Percentiles rank a stretch among this genome's conserved stretches.
Conservation (phyloP, 2,797 vertebrate genomes). For the Spatula versicolor region DNA sequence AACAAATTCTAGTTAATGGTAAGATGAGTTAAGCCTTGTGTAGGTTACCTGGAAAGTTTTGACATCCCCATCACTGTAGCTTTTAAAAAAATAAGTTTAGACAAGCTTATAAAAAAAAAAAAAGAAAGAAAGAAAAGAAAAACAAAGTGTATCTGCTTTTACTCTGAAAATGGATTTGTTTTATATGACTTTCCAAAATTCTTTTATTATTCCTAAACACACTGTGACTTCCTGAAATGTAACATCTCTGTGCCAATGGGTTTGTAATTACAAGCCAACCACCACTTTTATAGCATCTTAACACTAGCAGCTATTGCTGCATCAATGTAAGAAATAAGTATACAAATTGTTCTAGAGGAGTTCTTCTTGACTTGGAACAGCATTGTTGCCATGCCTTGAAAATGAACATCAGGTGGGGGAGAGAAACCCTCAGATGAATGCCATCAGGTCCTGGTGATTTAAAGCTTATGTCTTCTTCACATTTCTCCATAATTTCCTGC, state of each 20-base stretch:
- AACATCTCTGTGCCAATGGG: not conserved
- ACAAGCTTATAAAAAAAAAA: not conserved
- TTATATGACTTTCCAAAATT: not conserved
- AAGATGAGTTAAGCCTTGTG: not conserved
- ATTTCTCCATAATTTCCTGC: not conserved
- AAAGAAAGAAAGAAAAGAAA: too few species aligned
- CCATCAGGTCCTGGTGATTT: not conserved
- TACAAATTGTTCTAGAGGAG: not conserved
- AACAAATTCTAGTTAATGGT: not conserved
- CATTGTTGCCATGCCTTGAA: not conserved
- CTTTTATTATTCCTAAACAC: not conserved
- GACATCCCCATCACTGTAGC: not conserved
- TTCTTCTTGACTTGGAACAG: not conserved
- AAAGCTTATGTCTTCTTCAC: not conserved
- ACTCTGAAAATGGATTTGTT: not conserved
- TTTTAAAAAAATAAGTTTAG: constrained; percentile 6
- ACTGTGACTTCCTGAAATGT: not conserved
- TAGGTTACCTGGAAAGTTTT: not conserved
- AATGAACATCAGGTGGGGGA: not conserved
- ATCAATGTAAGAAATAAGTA: not conserved
- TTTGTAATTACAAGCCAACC: not conserved
- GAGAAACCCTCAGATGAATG: not conserved
- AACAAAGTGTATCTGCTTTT: not conserved
- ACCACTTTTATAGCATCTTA: not conserved
- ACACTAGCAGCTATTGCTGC: not conserved